Evolutionary conservation across 2,113 vertebrate species (phyloP).

Genomic region (Epinephelus fuscoguttatus): DNA sequence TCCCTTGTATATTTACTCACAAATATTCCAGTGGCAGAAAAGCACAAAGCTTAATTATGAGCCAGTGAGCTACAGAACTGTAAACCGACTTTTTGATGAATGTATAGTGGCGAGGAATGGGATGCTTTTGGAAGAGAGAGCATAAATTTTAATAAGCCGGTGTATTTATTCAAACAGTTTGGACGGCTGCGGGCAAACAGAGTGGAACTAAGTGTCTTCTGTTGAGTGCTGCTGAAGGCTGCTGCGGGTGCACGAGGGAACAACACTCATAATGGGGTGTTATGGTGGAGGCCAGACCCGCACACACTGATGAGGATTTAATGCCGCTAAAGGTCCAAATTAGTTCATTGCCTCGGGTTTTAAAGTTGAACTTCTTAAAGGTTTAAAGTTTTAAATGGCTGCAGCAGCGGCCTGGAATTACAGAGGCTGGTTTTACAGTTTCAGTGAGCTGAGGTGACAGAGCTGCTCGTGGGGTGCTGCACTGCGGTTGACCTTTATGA

Average conservation of each 20-base stretch:
- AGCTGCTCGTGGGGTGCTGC: neutral
- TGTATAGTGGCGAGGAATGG: slow-evolving; percentile 54
- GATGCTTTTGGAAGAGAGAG: slow-evolving; percentile 32
- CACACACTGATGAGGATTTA: slow-evolving; percentile 20
- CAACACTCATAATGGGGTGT: slow-evolving; percentile 14
- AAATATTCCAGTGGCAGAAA: slow-evolving; percentile 26
- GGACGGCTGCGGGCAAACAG: slow-evolving; percentile 25
- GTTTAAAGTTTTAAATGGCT: neutral
- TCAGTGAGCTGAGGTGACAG: too few relatives aligned
- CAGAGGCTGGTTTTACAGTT: neutral
- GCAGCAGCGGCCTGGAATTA: neutral
- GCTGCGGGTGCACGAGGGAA: slow-evolving; percentile 26
- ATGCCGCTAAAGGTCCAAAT: slow-evolving; percentile 17
- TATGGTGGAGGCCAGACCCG: neutral
- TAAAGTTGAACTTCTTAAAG: slow-evolving; percentile 1
- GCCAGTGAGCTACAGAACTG: slow-evolving; percentile 24
- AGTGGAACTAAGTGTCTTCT: slow-evolving; percentile 43
- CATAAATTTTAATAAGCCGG: slow-evolving; percentile 63
- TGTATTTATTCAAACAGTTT: slow-evolving; percentile 50
- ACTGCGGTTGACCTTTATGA: too few relatives aligned
- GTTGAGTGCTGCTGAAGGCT: slow-evolving; percentile 39
- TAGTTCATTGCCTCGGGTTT: neutral
- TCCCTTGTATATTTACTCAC: slow-evolving; percentile 13
- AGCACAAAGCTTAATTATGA: slow-evolving; percentile 41
- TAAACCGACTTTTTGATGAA: slow-evolving; percentile 62